phyloP scores from a whole-genome alignment of 2,888 invertebrate species.

The Globia sparganii region DNA sequence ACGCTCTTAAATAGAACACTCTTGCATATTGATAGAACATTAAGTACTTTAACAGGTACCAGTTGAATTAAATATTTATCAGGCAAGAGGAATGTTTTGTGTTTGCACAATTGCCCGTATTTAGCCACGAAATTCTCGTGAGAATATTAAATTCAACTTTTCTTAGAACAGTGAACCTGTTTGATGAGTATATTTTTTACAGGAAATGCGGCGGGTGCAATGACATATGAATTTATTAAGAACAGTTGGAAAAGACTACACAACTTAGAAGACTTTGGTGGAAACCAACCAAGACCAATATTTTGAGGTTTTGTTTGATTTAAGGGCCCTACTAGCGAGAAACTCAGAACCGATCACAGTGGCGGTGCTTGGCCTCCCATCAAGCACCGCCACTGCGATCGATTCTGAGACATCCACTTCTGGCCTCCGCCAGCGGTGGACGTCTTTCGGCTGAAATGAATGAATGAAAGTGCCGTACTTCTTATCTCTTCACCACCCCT shows the following conservation, averaged over 20 bases:
- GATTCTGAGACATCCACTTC: too few relatives aligned
- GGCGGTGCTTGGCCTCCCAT: too few relatives aligned
- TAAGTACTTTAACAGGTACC: slow-evolving; percentile 56
- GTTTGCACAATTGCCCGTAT: slow-evolving; percentile 65
- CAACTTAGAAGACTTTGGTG: not conserved
- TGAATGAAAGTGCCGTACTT: too few relatives aligned
- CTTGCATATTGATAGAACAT: slow-evolving; percentile 63
- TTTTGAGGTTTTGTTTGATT: not conserved
- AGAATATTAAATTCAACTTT: slow-evolving; percentile 58
- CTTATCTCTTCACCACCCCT: too few relatives aligned
- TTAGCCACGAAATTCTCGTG: slow-evolving; percentile 60
- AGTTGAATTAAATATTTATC: slow-evolving; percentile 65
- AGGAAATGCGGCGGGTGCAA: slow-evolving; percentile 19
- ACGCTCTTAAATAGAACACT: slow-evolving; percentile 45
- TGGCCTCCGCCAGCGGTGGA: too few relatives aligned
- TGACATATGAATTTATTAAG: slow-evolving; percentile 6
- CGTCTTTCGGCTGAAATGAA: too few relatives aligned
- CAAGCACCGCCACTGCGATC: too few relatives aligned
- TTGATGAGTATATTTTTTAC: slow-evolving; percentile 32
- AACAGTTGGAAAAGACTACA: not conserved
- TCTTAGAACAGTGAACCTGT: slow-evolving; percentile 55
- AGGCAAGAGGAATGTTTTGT: slow-evolving; percentile 56
- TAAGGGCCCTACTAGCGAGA: too few relatives aligned
- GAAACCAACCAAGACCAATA: not conserved
- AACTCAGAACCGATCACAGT: too few relatives aligned